Base-by-base conservation (phyloP, 2,113 vertebrate species). In the Taxidea taxus region DNA sequence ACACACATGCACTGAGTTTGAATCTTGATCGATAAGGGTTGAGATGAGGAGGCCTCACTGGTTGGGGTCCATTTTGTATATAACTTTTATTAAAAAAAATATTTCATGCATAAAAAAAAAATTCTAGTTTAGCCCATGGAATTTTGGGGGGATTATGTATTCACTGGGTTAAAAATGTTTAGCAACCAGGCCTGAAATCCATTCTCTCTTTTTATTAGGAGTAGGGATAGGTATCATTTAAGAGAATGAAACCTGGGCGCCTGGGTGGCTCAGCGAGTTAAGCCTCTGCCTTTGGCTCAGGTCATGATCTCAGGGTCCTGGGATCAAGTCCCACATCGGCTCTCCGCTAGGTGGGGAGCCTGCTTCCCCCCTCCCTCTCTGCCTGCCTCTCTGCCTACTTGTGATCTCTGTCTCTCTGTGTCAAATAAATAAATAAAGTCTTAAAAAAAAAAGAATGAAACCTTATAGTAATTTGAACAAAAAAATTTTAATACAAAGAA, bases 1-100 rank as follows among this genome's bases (percentile, higher is more conserved):
- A 98, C 98, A 98, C 42, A 1, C 77, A 92, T 13, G 82, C 96
- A 86, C 90, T 12, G 7, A 74, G 92, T 97, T 98, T 97, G 97
- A 97, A 96, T 75, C 95, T 81, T 81, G 97, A 98, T 74, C 81
- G 98, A 95, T 84, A 75, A 82, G 96, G 98, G 98, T 98, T 97
- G 98, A 97, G 97, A 97, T 96, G 96, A 95, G 97, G 87, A 96
- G 98, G 93, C 98, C 99, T 99, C 99, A 98, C 99, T 99, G 99
- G 99, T 84, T 99, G 99, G 98, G 99, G 99, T 98, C 98, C 97
- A 94, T 99, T 99, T 99, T 99, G 99, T 99, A 99, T 90, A 99
- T 99, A 99, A 96, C 97, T 99, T 99, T 99, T 99, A 98, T 99
- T 98, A 98, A 97, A 96, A 96, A 96, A 97, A 81, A 97, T 99